A percentile compares a stretch with the other conserved stretches of the same genome.
phyloP scores from a whole-genome alignment of 2,888 invertebrate genomes.

The Melipona beecheii region DNA sequence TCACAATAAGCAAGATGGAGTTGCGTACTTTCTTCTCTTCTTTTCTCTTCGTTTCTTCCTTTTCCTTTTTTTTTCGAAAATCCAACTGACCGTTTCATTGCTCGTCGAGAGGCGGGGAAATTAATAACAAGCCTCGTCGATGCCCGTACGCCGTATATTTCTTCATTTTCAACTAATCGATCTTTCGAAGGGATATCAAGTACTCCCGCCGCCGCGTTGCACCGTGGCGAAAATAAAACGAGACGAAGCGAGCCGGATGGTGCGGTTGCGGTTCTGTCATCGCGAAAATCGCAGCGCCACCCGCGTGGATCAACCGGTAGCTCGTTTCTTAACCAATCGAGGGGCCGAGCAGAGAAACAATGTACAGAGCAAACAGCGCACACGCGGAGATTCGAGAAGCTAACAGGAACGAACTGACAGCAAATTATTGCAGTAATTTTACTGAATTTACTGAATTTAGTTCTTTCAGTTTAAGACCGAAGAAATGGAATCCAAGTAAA shows the following conservation, averaged over 20 bases:
- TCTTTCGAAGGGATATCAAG: conserved; percentile 32
- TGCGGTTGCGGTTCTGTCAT: conserved; percentile 57
- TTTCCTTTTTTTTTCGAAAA: background rate
- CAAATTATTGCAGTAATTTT: too few species aligned
- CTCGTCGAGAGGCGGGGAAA: conserved; percentile 5
- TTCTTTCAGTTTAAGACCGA: too few species aligned
- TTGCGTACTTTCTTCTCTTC: too few species aligned
- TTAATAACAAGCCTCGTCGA: conserved; percentile 31
- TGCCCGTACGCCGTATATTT: conserved; percentile 1
- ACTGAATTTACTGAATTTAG: too few species aligned
- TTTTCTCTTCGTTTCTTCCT: too few species aligned
- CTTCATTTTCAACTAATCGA: conserved; percentile 46
- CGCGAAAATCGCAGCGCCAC: conserved; percentile 70
- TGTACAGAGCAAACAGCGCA: background rate
- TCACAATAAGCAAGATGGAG: conserved; percentile 27
- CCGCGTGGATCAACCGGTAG: conserved; percentile 68
- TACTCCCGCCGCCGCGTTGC: background rate
- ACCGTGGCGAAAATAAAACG: background rate
- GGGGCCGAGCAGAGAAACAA: background rate
- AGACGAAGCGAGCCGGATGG: conserved; percentile 40
- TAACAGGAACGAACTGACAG: too few species aligned
- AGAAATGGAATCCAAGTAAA: too few species aligned
- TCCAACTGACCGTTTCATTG: conserved; percentile 14
- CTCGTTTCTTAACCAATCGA: conserved; percentile 37
- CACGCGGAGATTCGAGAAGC: too few species aligned